Conservation (phyloP, 2,888 invertebrate species). For the Coenonympha arcania region DNA sequence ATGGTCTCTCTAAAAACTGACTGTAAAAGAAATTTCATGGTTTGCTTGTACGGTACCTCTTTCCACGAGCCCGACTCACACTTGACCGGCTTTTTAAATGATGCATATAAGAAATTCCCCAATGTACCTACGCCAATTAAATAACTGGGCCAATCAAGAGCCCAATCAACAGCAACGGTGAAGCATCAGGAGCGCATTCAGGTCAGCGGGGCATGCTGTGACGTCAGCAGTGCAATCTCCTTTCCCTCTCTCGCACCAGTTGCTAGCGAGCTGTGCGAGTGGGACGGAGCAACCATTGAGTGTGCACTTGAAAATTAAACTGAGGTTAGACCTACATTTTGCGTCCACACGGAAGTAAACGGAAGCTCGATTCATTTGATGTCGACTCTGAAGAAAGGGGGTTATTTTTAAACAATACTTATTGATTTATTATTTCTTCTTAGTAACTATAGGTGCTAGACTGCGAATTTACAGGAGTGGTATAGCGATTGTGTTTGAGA, state of each 20-base stretch:
- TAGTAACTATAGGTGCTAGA: too few species aligned
- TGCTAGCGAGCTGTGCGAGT: neutral
- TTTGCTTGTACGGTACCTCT: too few species aligned
- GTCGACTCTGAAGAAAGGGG: too few species aligned
- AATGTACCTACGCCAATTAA: too few species aligned
- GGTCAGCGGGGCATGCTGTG: slow-evolving; percentile 11
- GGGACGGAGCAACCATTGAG: slow-evolving; percentile 13
- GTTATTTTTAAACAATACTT: neutral
- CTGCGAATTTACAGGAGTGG: too few species aligned
- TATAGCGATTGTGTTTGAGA: too few species aligned
- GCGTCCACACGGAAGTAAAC: neutral
- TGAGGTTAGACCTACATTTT: neutral
- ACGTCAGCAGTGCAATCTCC: slow-evolving; percentile 2
- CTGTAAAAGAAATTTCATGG: too few species aligned
- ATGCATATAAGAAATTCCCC: too few species aligned
- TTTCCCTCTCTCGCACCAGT: slow-evolving; percentile 7
- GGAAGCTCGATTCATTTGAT: neutral
- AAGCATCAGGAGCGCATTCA: neutral
- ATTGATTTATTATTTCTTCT: too few species aligned
- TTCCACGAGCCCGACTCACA: too few species aligned
- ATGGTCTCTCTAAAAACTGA: too few species aligned
- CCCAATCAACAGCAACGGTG: neutral
- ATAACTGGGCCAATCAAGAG: neutral
- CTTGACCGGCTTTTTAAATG: too few species aligned
- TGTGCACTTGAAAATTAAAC: slow-evolving; percentile 15